These are phyloP conservation scores for Drosophila ohnishii DNA, from an alignment of 1,140 invertebrate species.

Conservation along the genomic window DNA sequence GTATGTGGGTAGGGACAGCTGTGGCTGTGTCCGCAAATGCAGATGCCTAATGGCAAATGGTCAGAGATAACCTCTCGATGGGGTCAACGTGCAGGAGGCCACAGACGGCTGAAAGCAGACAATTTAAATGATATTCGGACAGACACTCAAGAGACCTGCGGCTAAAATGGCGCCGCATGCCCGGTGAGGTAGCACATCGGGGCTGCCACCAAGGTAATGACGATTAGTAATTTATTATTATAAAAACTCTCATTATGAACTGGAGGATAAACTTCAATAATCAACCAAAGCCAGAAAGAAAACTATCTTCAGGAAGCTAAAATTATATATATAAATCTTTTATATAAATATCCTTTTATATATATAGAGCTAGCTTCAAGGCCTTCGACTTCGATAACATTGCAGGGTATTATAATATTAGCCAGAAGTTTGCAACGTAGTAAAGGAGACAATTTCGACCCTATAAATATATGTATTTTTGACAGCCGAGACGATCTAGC, in stretches of 20 bases:
- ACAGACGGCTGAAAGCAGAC: background rate
- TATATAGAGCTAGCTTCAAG: no score
- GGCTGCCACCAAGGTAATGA: background rate
- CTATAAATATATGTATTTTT: no score
- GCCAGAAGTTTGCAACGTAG: no score
- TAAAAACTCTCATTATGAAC: background rate
- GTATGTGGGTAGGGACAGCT: background rate
- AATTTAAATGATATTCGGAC: constrained; percentile 5
- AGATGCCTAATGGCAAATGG: constrained; percentile 8
- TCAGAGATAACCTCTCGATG: constrained; percentile 1
- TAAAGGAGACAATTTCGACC: no score
- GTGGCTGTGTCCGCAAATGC: background rate
- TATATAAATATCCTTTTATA: no score
- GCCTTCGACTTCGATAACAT: no score
- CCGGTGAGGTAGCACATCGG: background rate
- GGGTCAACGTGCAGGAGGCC: background rate
- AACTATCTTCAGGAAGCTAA: no score
- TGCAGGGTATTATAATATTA: no score
- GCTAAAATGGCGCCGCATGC: background rate
- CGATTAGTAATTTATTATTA: background rate
- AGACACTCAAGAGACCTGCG: background rate
- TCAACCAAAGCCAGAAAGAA: no score
- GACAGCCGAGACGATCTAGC: no score
- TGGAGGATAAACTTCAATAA: no score
- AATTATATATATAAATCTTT: no score